These are phyloP conservation scores for Leptinotarsa undecemlineata DNA, from an alignment of 1,140 invertebrate genomes.

Conservation along the genomic window DNA sequence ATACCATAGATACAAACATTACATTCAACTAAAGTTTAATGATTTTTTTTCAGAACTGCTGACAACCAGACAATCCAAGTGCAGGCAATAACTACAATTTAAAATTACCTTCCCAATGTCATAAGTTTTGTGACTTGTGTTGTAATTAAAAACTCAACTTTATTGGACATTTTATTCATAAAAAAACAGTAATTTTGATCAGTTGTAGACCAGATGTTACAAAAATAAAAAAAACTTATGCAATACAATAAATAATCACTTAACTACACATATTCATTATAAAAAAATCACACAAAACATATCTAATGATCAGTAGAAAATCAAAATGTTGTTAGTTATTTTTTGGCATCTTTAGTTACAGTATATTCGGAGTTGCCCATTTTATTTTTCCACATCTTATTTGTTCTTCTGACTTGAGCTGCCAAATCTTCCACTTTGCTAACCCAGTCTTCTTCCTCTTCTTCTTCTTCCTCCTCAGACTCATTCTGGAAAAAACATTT, in stretches of 20 bases:
- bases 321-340: slow-evolving; percentile 11
- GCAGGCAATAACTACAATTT: slow-evolving; percentile 31
- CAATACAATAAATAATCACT: slow-evolving; percentile 2
- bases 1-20: too few relatives aligned
- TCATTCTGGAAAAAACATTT: slow-evolving; percentile 29
- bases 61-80: slow-evolving; percentile 41
- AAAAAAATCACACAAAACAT: not conserved
- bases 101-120: not conserved
- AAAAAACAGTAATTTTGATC: slow-evolving; percentile 7
- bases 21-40: too few relatives aligned
- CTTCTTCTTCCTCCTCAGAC: slow-evolving; percentile 34
- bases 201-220: not conserved
- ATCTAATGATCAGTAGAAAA: not conserved
- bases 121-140: not conserved
- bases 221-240: slow-evolving; percentile 9
- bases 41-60: slow-evolving; percentile 35
- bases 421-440: slow-evolving; percentile 39
- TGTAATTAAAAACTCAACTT: not conserved
- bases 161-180: not conserved
- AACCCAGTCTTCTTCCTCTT: slow-evolving; percentile 39
- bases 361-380: slow-evolving; percentile 24
- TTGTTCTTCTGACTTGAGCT: slow-evolving; percentile 36
- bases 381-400: slow-evolving; percentile 37
- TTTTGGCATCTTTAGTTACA: slow-evolving; percentile 29
- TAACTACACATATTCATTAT: not conserved